phyloP scores from a whole-genome alignment of 1,140 invertebrate species.

The Heliconius eleuchia region DNA sequence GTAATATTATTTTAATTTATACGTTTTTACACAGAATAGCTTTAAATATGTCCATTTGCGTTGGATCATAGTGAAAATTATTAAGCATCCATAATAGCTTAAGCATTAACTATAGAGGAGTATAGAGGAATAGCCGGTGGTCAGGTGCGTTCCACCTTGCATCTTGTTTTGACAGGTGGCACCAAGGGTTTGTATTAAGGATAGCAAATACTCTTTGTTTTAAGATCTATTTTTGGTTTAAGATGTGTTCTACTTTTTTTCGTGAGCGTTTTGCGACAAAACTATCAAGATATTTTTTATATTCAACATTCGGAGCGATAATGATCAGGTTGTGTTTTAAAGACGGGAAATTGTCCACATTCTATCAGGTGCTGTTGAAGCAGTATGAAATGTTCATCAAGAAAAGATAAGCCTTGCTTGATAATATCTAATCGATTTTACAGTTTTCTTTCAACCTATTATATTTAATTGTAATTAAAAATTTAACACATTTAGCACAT shows the following conservation, averaged over 20 bases:
- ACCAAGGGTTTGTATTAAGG: conserved; percentile 43
- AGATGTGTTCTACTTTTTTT: conserved; percentile 19
- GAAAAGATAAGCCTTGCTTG: background rate
- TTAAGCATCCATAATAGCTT: conserved; percentile 18
- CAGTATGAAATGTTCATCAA: background rate
- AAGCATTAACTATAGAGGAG: conserved; percentile 19
- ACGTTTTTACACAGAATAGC: background rate
- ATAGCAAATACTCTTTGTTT: conserved; percentile 51
- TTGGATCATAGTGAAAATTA: conserved; percentile 10
- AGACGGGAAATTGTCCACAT: conserved; percentile 1
- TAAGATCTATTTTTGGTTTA: conserved; percentile 49
- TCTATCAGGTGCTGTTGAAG: background rate
- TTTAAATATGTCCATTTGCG: conserved; percentile 13
- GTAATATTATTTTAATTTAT: conserved; percentile 12
- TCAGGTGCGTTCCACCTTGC: conserved; percentile 56
- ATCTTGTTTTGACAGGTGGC: conserved; percentile 69
- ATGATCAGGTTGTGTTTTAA: conserved; percentile 7
- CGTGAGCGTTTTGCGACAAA: background rate
- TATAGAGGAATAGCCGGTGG: conserved; percentile 31
- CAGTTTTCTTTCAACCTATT: background rate
- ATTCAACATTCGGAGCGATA: background rate
- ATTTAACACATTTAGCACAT: no score
- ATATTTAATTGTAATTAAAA: background rate
- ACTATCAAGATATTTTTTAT: conserved; percentile 11
- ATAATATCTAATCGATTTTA: background rate